phyloP scores from a whole-genome alignment of 2,113 vertebrate species.

The Phodopus roborovskii region DNA sequence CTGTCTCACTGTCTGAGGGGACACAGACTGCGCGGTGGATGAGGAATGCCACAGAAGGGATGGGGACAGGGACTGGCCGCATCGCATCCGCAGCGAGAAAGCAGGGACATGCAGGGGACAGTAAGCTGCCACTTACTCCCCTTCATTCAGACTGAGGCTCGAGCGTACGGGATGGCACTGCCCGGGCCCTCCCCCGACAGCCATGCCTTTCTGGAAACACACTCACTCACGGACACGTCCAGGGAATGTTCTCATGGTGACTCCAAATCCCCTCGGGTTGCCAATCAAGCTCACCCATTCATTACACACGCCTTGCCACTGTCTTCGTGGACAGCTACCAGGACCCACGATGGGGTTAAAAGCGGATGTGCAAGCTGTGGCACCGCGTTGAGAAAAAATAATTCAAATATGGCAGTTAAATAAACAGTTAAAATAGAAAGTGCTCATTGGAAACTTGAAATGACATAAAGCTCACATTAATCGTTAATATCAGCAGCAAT shows the following conservation, averaged over 20 bases:
- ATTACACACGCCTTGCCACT: neutral
- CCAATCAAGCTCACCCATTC: neutral
- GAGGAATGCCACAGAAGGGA: neutral
- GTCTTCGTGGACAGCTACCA: neutral
- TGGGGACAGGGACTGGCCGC: neutral
- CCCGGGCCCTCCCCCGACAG: neutral
- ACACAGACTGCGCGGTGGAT: no score
- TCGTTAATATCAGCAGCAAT: neutral
- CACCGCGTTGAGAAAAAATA: neutral
- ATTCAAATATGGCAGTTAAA: neutral
- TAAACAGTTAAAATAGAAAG: conserved; percentile 19
- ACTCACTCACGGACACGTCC: neutral
- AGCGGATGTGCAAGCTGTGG: neutral
- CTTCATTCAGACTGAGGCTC: neutral
- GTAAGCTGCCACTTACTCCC: no score
- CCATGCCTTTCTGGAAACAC: neutral
- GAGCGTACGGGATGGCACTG: neutral
- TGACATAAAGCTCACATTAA: no score
- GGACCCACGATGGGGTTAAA: neutral
- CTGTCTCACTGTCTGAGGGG: no score
- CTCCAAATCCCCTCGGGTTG: neutral
- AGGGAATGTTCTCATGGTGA: neutral
- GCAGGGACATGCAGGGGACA: no score
- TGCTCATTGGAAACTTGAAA: conserved; percentile 1
- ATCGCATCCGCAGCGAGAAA: no score